Conservation (phyloP, 2,797 vertebrate species). For the Vultur gryphus region DNA sequence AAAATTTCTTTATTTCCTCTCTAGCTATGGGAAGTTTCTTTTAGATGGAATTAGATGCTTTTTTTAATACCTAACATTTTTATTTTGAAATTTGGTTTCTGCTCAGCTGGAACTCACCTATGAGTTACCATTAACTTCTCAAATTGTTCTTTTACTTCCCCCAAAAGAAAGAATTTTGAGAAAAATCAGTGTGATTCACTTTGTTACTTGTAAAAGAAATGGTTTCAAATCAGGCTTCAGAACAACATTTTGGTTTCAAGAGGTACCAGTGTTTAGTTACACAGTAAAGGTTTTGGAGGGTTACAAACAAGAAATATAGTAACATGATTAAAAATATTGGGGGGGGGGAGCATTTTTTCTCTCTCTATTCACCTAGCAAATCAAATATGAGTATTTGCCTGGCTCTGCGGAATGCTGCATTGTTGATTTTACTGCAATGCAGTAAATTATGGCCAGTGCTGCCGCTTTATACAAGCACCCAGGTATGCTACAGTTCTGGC, state of each 20-base stretch:
- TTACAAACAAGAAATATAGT: not conserved
- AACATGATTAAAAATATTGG: not conserved
- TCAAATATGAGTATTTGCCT: not conserved
- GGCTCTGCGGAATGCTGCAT: not conserved
- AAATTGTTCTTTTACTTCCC: not conserved
- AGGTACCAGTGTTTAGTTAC: not conserved
- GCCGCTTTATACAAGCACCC: not conserved
- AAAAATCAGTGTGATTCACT: not conserved
- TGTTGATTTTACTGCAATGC: conserved; percentile 46
- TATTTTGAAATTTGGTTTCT: not conserved
- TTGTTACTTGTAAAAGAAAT: not conserved
- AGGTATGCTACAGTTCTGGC: not conserved
- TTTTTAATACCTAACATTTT: not conserved
- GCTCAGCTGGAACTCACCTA: not conserved
- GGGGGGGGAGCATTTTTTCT: not conserved
- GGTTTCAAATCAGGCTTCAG: not conserved
- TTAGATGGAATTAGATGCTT: not conserved
- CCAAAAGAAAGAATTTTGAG: not conserved
- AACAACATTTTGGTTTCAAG: not conserved
- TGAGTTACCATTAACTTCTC: not conserved
- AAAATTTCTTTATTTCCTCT: not conserved
- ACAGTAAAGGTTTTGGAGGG: not conserved
- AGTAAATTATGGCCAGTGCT: not conserved
- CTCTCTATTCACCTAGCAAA: not conserved
- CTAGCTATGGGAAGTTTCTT: not conserved